Base-by-base conservation (phyloP, 1,140 invertebrate genomes). In the Caenorhabditis remanei region DNA sequence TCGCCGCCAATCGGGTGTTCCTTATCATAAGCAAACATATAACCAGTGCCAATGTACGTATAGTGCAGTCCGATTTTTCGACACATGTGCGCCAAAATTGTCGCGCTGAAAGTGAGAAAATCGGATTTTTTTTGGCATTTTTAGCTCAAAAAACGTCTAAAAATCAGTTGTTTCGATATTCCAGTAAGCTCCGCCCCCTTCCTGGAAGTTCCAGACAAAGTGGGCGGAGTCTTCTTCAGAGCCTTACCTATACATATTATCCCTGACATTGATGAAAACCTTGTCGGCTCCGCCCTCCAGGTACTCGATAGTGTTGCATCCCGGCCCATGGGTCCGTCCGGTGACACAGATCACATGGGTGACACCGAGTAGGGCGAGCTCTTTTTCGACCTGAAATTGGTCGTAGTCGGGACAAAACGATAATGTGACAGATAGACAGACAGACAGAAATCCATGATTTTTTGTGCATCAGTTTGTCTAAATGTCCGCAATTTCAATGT, bases 21-120 rank as follows among this genome's bases (percentile, higher is more conserved):
- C n/a, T 91, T 84, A 85, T 92, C 91, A 71, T 93, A 92, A 4
- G 92, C 90, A 83, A 92, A 92, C 41, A 92, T 79, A 84, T 92
- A 92, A 19, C 90, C 91, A 43, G 91, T 92, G 14, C 91, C 91
- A 56, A 92, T 85, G 86, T 92, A 92, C 19, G 90, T 92, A 58
- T 89, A 93, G 71, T 92, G 91, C 24, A 93, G 75, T 0, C 92
- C 92, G 2, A 93, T 48, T 87, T 88, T 87, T 48, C 88, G 88
- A 71, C 89, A 88, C 41, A 91, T 89, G 43, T 88, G 84, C 13
- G 92, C 91, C 75, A 92, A 65, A 24, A 63, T 40, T 4, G 90
- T 84, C 14, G 88, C 89, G 61, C 91, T 92, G 58, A n/a, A 87
- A 55, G 19, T 5, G 14, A 9, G 19, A 19, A 58, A 32, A 32